These are phyloP conservation scores for Oenanthe oenanthe DNA, from an alignment of 2,113 vertebrate species.

Conservation along the genomic window DNA sequence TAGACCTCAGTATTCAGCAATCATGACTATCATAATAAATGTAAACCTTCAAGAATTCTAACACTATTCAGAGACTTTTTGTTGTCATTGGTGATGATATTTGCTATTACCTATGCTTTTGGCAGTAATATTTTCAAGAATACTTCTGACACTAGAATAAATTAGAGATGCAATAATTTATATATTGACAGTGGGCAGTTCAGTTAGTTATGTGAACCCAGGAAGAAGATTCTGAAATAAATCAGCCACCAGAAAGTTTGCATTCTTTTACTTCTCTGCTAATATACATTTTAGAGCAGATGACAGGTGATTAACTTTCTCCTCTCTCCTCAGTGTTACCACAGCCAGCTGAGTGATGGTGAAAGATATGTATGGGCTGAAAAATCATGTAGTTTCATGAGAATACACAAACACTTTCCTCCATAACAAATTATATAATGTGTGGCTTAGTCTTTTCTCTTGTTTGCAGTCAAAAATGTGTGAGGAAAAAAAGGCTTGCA, in stretches of 20 bases:
- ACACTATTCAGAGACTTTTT: not conserved
- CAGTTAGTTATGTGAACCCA: not conserved
- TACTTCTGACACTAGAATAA: not conserved
- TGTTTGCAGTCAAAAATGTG: not conserved
- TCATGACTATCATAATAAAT: not conserved
- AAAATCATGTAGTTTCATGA: not conserved
- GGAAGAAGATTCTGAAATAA: not conserved
- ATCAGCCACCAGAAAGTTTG: not conserved
- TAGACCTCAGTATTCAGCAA: not conserved
- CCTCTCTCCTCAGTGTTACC: not conserved
- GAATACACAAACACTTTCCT: not conserved
- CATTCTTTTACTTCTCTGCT: not conserved
- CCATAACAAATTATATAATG: not conserved
- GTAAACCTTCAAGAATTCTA: not conserved
- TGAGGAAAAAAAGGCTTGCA: not conserved
- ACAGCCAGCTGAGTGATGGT: not conserved
- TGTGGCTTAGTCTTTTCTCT: not conserved
- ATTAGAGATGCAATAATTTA: not conserved
- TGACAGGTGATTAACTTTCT: not conserved
- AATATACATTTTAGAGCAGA: not conserved
- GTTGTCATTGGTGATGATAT: not conserved
- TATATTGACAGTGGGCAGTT: not conserved
- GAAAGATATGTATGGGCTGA: not conserved
- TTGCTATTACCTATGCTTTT: not conserved
- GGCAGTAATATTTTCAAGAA: not conserved